Percentiles rank a stretch among this genome's conserved stretches.
Conservation (phyloP, 2,797 vertebrate species). For the Anas georgica region DNA sequence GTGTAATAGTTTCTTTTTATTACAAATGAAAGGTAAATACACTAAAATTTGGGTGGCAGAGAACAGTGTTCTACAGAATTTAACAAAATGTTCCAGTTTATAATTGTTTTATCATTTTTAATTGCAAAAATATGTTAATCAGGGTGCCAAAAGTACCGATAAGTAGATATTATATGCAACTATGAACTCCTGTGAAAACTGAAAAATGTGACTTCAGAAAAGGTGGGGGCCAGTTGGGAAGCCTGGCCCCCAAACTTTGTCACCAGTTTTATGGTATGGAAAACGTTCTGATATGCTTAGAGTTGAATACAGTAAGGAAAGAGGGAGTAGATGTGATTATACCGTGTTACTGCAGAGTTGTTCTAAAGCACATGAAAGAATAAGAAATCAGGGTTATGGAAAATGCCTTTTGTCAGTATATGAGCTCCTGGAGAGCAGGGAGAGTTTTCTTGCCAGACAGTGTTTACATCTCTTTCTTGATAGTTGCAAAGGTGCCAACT, state of each 20-base stretch:
- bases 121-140: background rate
- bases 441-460: background rate
- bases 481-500: background rate
- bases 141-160: background rate
- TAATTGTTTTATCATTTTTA: background rate
- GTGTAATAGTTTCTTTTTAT: background rate
- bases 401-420: background rate
- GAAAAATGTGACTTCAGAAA: background rate
- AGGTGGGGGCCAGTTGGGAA: rapidly evolving
- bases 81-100: background rate
- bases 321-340: background rate
- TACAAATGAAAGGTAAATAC: background rate
- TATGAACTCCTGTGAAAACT: background rate
- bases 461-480: background rate
- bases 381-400: background rate
- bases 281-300: background rate
- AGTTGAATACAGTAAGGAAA: background rate
- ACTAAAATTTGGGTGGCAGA: background rate
- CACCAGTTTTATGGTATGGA: background rate
- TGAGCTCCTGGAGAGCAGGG: background rate
- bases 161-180: background rate
- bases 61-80: background rate
- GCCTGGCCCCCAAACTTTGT: background rate
- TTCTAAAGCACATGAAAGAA: background rate
- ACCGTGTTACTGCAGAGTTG: background rate